Evolutionary conservation across 2,888 invertebrate species (phyloP), one percentile per base, ranked within the genome.

Genomic region (Ypsolopha scabrella): DNA sequence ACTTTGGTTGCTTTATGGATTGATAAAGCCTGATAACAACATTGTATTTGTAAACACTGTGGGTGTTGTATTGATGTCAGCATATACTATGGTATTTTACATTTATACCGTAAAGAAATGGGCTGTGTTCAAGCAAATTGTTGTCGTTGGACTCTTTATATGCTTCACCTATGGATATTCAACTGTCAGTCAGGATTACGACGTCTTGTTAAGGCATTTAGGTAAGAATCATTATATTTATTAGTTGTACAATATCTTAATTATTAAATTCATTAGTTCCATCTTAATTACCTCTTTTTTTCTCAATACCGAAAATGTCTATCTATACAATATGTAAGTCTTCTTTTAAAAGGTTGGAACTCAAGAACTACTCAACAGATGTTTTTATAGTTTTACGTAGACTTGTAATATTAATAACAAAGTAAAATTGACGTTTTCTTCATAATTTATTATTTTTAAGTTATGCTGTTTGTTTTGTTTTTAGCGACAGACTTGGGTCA

Each of bases 1-100:
- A 59, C 80, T 95, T 52, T 96, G 96, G 96, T 75, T 95, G 37
- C 83, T 92, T 48, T 96, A 96, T 79, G 95, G 95, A 37, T 79
- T 92, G 56, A 74, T 92, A 52, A 93, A 93, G 62, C 76, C 87
- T 57, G 95, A 96, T 67, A 79, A 80, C 51, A 92, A 91, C 53
- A 87, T 96, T 59, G 87, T 93, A 50, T 75, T 92, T 63, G 94
- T 95, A 0, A 96, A 96, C 72, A 75, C 87, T 37, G 88, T 95
- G 61, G 96, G 96, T 11, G 72, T 91, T 6, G 73, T 88, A 9
- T 80, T 95, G 48, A 94, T 94, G 87, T 72, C 91, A 47, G 74
- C 86, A 34, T 96, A 96, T 68, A 87, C 90, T 4, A 62, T 90
- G 41, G 88, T 93, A 57, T 96, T 92, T 77, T 92, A 91, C 63